These are phyloP conservation scores for Amphipyra berbera DNA, from an alignment of 2,888 invertebrate genomes.

Conservation along the genomic window DNA sequence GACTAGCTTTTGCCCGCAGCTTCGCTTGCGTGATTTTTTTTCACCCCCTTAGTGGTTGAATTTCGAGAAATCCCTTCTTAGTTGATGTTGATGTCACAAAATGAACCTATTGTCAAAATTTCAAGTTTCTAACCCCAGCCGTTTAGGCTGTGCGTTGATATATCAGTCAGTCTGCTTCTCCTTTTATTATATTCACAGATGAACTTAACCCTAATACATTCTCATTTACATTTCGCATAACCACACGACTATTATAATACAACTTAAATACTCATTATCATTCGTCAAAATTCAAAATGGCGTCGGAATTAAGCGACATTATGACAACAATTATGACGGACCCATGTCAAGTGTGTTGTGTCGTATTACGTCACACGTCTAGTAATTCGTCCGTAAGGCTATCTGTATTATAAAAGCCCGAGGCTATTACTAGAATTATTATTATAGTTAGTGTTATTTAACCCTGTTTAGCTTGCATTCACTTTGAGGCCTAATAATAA, in stretches of 20 bases:
- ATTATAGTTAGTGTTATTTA: no score
- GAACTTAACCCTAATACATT: neutral
- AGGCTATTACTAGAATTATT: no score
- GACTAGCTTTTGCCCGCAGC: no score
- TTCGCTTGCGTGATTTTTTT: no score
- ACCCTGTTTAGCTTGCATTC: neutral
- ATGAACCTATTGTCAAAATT: no score
- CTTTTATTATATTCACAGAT: no score
- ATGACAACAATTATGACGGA: constrained; percentile 15
- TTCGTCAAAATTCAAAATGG: constrained; percentile 15
- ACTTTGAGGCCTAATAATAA: neutral
- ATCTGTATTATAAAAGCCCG: neutral
- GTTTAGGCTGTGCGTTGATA: no score
- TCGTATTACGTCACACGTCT: constrained; percentile 10
- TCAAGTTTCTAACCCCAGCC: no score
- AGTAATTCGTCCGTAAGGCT: neutral
- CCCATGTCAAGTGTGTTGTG: constrained; percentile 18
- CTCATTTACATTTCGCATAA: constrained; percentile 4
- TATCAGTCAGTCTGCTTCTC: no score
- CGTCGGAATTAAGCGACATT: constrained; percentile 8
- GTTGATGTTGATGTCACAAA: no score
- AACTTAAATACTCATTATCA: constrained; percentile 11
- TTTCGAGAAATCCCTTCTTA: no score
- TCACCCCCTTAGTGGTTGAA: no score
- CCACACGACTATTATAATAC: neutral